These are phyloP conservation scores for Rhinogobio ventralis DNA, from an alignment of 2,797 vertebrate genomes.

Conservation along the genomic window DNA sequence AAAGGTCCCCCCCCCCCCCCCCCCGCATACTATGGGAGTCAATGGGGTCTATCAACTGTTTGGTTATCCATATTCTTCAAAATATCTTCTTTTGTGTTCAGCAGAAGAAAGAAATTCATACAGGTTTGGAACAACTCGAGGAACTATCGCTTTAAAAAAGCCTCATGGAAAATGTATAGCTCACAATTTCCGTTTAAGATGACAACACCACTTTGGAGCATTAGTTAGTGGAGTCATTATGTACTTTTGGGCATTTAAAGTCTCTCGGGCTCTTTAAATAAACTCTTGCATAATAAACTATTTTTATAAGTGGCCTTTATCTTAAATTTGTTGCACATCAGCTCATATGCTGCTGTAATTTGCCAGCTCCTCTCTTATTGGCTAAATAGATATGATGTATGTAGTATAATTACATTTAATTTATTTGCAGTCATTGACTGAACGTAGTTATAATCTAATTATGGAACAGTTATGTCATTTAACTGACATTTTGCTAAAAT, in stretches of 20 bases:
- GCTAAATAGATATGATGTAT: background rate
- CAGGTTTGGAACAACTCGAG: background rate
- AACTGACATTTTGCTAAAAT: background rate
- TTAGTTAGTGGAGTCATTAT: conserved; percentile 13
- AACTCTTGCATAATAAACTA: conserved; percentile 16
- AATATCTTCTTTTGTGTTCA: background rate
- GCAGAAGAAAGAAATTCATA: background rate
- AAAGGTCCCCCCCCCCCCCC: no score
- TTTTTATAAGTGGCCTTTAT: conserved; percentile 1
- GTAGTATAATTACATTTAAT: background rate
- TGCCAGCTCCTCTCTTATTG: background rate
- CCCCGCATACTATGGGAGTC: no score
- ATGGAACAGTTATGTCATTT: background rate
- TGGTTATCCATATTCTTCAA: no score
- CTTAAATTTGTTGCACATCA: conserved; percentile 34
- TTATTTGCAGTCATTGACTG: background rate
- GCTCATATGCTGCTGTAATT: background rate
- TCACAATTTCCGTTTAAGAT: conserved; percentile 52
- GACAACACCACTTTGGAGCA: conserved; percentile 23
- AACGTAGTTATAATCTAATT: background rate
- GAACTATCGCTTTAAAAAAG: conserved; percentile 9
- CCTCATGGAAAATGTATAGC: conserved; percentile 43
- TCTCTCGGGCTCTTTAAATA: conserved; percentile 38
- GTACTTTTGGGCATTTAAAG: conserved; percentile 9
- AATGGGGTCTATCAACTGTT: no score